Conservation (phyloP, 2,113 vertebrate species). For the Dendropsophus ebraccatus region DNA sequence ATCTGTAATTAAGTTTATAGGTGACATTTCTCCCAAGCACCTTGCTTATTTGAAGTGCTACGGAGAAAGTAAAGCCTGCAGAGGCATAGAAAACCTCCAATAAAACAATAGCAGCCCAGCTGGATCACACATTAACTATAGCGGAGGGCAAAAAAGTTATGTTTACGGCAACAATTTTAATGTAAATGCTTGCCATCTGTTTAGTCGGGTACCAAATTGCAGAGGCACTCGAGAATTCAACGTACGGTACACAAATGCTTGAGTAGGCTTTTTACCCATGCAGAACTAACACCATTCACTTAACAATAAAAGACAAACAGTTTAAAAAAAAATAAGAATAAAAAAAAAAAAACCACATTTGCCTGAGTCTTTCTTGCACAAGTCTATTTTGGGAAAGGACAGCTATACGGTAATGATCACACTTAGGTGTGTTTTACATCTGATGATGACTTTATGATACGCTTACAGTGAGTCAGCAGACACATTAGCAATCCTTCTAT, state of each 20-base stretch:
- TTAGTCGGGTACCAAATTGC: slow-evolving; percentile 42
- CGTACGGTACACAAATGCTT: slow-evolving; percentile 13
- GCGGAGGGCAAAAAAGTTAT: slow-evolving; percentile 39
- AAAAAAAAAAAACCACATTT: background rate
- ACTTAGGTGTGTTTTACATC: background rate
- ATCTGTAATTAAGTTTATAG: slow-evolving; percentile 49
- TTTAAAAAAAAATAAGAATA: slow-evolving; percentile 6
- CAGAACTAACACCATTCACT: slow-evolving; percentile 29
- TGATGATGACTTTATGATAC: background rate
- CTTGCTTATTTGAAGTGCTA: slow-evolving; percentile 25
- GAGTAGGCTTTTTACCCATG: slow-evolving; percentile 34
- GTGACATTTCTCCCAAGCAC: slow-evolving; percentile 35
- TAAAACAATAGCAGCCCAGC: slow-evolving; percentile 39
- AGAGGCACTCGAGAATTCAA: slow-evolving; percentile 25
- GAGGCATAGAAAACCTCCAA: slow-evolving; percentile 11
- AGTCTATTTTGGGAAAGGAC: background rate
- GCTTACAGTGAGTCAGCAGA: background rate
- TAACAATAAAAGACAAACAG: background rate
- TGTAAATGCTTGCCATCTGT: slow-evolving; percentile 30
- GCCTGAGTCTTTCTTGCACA: background rate
- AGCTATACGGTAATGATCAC: background rate
- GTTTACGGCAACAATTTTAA: slow-evolving; percentile 42
- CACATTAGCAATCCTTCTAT: background rate
- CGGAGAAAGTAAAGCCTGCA: slow-evolving; percentile 28
- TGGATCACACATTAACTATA: slow-evolving; percentile 51